Evolutionary conservation across 2,797 vertebrate genomes (phyloP).

Genomic region (Falco naumanni): DNA sequence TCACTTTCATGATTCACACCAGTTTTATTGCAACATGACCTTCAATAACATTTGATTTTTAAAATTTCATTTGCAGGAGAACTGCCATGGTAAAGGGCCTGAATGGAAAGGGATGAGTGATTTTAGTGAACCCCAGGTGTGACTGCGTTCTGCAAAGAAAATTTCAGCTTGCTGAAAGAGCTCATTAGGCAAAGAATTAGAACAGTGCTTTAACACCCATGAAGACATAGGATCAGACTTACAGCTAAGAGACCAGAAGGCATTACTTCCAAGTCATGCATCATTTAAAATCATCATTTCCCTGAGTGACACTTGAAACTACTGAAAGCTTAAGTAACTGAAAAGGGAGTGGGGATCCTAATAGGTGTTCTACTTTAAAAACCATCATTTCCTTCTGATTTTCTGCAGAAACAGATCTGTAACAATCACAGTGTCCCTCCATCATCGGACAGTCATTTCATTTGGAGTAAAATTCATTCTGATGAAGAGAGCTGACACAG

Average conservation of each 20-base stretch:
- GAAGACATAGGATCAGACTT: neutral
- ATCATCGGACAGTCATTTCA: neutral
- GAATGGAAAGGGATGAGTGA: neutral
- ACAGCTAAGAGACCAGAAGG: neutral
- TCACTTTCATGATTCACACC: neutral
- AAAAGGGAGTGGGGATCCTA: neutral
- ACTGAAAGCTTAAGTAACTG: neutral
- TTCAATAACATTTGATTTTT: conserved; percentile 32
- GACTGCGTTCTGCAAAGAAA: neutral
- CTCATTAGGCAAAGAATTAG: neutral
- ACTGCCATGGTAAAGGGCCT: neutral
- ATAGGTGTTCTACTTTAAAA: neutral
- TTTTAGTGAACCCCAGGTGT: neutral
- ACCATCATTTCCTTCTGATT: neutral
- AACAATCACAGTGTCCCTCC: neutral
- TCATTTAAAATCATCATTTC: conserved; percentile 13
- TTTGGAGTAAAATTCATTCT: neutral
- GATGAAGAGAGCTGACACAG: neutral
- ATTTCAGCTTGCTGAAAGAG: neutral
- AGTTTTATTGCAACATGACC: neutral
- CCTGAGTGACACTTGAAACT: neutral
- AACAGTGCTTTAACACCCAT: neutral
- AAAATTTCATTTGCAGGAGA: conserved; percentile 11
- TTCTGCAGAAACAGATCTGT: neutral
- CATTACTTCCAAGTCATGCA: neutral